Percentiles rank a stretch among this genome's conserved stretches.
These are phyloP conservation scores for Drosophila nigritarsus DNA, from an alignment of 2,888 invertebrate species.

Conservation along the genomic window DNA sequence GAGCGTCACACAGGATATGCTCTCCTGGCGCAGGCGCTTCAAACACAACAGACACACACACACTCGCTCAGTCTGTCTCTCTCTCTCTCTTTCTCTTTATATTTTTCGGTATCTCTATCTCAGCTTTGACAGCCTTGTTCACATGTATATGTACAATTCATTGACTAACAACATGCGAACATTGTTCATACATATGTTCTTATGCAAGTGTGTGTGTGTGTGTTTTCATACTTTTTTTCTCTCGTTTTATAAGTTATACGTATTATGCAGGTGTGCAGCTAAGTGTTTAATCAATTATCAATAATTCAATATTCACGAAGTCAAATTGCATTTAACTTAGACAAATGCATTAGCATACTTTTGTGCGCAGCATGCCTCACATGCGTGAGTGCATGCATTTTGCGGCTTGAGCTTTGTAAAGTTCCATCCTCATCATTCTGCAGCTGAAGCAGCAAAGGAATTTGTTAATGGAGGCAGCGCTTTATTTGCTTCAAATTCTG, in stretches of 20 bases:
- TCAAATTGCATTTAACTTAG: background rate
- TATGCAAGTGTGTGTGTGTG: slow-evolving; percentile 14
- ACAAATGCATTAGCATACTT: slow-evolving; percentile 35
- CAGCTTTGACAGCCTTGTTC: slow-evolving; percentile 5
- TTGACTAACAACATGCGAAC: slow-evolving; percentile 76
- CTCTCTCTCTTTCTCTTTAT: slow-evolving; percentile 8
- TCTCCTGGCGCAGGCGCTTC: slow-evolving; percentile 43
- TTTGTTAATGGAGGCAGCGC: background rate
- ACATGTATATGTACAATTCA: slow-evolving; percentile 70
- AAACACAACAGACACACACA: slow-evolving; percentile 2
- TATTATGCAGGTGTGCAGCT: slow-evolving; percentile 3
- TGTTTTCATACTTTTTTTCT: background rate
- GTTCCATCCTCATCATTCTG: background rate
- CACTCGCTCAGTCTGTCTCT: slow-evolving; percentile 2
- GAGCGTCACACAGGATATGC: slow-evolving; percentile 11
- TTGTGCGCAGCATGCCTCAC: slow-evolving; percentile 14
- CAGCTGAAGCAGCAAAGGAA: background rate
- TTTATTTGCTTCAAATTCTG: slow-evolving; percentile 2
- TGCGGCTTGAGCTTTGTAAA: background rate
- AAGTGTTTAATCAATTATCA: slow-evolving; percentile 27
- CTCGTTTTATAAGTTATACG: background rate
- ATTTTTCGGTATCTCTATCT: slow-evolving; percentile 2
- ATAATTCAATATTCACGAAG: background rate
- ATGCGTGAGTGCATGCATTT: background rate
- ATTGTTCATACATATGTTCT: slow-evolving; percentile 23